Base-by-base conservation (phyloP, 2,113 vertebrate species). In the Microtus pennsylvanicus region DNA sequence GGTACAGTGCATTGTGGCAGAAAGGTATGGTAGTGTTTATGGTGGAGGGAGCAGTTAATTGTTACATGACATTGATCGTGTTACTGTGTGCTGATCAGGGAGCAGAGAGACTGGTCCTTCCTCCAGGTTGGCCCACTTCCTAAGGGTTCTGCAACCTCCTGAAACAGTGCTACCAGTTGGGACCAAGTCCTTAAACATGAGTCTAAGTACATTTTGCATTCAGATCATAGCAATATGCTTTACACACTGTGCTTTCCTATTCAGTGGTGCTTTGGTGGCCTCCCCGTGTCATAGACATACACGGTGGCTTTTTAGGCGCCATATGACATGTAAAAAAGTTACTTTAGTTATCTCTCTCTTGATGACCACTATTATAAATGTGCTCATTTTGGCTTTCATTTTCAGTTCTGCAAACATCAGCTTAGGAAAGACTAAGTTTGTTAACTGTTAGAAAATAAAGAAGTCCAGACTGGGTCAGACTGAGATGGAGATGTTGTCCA, bases 381-480 rank as follows among this genome's bases (percentile, higher is more conserved):
- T 93, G 11, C 65, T 76, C 50, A 70, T 96, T 11, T 93, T 88
- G 38, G 10, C 88, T 94, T 96, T 95, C 26, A 52, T 89, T 89
- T 83, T 45, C 33, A 38, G 81, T 90, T 90, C 33, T 93, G n/a
- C 11, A 65, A n/a, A 87, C 30, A 61, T 92, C 10, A 65, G 8
- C 21, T 92, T 42, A 35, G 22, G 21, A 74, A 70, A 24, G 33
- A 14, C 80, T 91, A n/a, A 22, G 30, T 92, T 96, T 88, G 83
- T 30, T 96, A 1, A 81, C 8, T 76, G 5, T 78, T 89, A 30
- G 85, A 87, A 96, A 90, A 30, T 77, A 50, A 63, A 35, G 26
- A 3, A 72, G 75, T 61, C 19, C 3, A 90, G 69, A 35, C 12
- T 55, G 61, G 35, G 35, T 94, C 35, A 67, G 45, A 38, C 67